Base-by-base conservation (phyloP, 2,888 invertebrate species). In the Volucella zonaria region DNA sequence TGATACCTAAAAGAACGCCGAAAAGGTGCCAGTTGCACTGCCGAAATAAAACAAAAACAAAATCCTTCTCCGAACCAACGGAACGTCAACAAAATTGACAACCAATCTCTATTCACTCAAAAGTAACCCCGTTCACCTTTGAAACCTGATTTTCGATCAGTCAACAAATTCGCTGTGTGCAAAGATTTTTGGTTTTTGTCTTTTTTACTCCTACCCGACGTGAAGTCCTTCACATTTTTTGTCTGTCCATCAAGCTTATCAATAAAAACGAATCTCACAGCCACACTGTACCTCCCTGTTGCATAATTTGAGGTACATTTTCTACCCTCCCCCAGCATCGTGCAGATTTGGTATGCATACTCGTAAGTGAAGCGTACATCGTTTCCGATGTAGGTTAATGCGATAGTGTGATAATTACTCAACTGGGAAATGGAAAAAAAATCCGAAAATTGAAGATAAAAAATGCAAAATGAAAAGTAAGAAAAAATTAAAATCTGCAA, bases 361-460 rank as follows among this genome's bases (percentile, higher is more conserved):
- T 59, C 43, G 47, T 67, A 61, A 45, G 45, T 67, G 62, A 59
- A 68, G 40, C 71, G 83, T 61, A 80, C 71, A 83, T 80, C 76
- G 71, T 75, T 64, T 52, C 64, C 76, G 47, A 85, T 81, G 80
- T 85, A 76, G 85, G 85, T 85, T 85, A 85, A 85, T 85, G 85
- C 76, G 81, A 85, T 85, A 81, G 85, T 80, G 85, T 76, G 81
- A 85, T 85, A 85, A 85, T 85, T 85, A 85, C 81, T 85, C 81
- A 85, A 81, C 85, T 76, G 80, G 66, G 71, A 81, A 81, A 85
- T 85, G 73, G 85, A 85, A 10, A 38, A 38, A n/a, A 31, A 42
- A 66, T 40, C 15, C 43, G 45, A 49, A 54, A 47, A 40, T n/a
- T 1, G 54, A 15, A 47, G 38, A 40, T 43, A 45, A 15, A 49